These are phyloP conservation scores for Malacoctenus gilli DNA, from an alignment of 2,797 vertebrate species.

Conservation along the genomic window DNA sequence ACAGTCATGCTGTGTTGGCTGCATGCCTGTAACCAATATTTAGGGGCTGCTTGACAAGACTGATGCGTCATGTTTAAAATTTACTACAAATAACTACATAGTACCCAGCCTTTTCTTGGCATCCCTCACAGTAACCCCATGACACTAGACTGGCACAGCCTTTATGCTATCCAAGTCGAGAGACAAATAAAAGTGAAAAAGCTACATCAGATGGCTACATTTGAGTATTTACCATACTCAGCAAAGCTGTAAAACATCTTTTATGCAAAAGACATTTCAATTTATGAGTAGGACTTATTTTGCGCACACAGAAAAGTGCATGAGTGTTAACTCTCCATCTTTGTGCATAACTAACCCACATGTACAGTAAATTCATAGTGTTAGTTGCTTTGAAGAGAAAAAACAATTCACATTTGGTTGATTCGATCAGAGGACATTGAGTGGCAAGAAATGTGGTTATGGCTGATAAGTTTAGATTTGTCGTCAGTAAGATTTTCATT, in stretches of 20 bases:
- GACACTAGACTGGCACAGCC: too few species aligned
- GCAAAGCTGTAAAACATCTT: not conserved
- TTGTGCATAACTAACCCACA: conserved; percentile 42
- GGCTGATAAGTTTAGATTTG: too few species aligned
- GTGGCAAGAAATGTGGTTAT: not conserved
- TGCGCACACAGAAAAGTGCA: conserved; percentile 25
- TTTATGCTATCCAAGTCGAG: too few species aligned
- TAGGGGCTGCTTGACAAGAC: too few species aligned
- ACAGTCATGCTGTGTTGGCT: conserved; percentile 1
- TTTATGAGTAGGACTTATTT: conserved; percentile 17
- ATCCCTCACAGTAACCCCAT: too few species aligned
- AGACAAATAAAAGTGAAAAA: not conserved
- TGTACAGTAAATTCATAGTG: conserved; percentile 23
- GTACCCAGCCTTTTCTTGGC: too few species aligned
- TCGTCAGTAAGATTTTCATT: too few species aligned
- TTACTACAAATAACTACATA: too few species aligned
- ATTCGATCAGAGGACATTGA: not conserved
- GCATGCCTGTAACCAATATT: conserved; percentile 11
- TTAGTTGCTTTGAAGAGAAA: conserved; percentile 9
- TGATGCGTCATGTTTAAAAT: too few species aligned
- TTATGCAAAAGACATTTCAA: not conserved
- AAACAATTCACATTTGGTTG: conserved; percentile 12
- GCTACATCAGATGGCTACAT: not conserved
- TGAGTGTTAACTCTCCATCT: conserved; percentile 33
- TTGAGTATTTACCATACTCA: not conserved